phyloP scores from a whole-genome alignment of 2,113 vertebrate species.

The Austrofundulus limnaeus region DNA sequence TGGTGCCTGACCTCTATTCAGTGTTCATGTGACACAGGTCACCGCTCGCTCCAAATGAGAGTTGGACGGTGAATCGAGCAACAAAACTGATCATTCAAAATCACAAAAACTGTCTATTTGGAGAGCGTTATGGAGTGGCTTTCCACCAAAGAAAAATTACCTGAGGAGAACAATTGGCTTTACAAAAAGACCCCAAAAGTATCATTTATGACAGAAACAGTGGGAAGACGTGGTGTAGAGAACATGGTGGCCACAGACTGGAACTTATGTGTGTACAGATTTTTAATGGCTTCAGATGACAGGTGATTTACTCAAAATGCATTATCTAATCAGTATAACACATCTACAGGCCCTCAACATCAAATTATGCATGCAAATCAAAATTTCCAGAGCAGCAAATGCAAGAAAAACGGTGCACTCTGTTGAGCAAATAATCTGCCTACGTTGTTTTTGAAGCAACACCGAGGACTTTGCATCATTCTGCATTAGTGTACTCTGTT shows the following conservation, averaged over 20 bases:
- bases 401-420: constrained; percentile 45
- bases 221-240: constrained; percentile 16
- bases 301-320: constrained; percentile 55
- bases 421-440: constrained; percentile 59
- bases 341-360: constrained; percentile 72
- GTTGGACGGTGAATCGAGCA: constrained; percentile 57
- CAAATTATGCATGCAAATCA: constrained; percentile 70
- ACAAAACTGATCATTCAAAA: constrained; percentile 72
- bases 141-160: constrained; percentile 42
- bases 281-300: constrained; percentile 18
- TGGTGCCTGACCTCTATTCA: constrained; percentile 53
- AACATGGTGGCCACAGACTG: constrained; percentile 10
- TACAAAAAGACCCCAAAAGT: constrained; percentile 29
- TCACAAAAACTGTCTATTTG: constrained; percentile 43
- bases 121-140: constrained; percentile 38
- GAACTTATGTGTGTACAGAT: constrained; percentile 14
- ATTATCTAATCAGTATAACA: constrained; percentile 75
- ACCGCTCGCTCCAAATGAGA: constrained; percentile 58
- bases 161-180: constrained; percentile 52
- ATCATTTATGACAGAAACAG: constrained; percentile 13
- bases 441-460: constrained; percentile 48
- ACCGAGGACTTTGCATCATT: constrained; percentile 48
- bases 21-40: constrained; percentile 68
- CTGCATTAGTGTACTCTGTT: constrained; percentile 49
- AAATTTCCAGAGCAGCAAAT: constrained; percentile 50